Evolutionary conservation across 2,113 vertebrate genomes (phyloP), one percentile per base, ranked within the genome.

Genomic region (Cavia porcellus): DNA sequence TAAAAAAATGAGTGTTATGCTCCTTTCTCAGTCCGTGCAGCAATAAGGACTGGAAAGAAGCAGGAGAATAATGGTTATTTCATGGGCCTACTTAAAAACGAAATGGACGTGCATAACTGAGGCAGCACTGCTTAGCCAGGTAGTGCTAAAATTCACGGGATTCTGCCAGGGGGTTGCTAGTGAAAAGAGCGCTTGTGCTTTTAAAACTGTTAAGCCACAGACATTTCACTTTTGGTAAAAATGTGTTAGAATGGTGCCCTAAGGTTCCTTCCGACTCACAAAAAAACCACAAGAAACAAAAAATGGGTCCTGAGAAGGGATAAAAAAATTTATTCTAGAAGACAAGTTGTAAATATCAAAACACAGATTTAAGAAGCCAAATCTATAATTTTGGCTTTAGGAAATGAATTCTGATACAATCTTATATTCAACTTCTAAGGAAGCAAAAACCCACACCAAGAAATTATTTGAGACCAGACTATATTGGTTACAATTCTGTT

Each of bases 381-480:
- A 88, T 0, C 2, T 64, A 62, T 24, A 22, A 83, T 87, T 91
- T 77, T n/a, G 10, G 25, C 47, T 84, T 84, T 70, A 87, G 47
- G 7, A 83, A 94, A 75, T 70, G 24, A 84, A 89, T 10, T 61
- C 22, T 52, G 81, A 86, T 59, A 89, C 4, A 87, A 59, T 55
- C 85, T 45, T 74, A 14, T 82, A 90, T 45, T 66, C 62, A 66
- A 66, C 77, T 77, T 52, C 19, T 25, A 93, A 75, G 80, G 10
- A 89, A 89, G 42, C 59, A 89, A 70, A 89, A 96, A 89, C 59
- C 1, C 45, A 70, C 6, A 85, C 28, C 52, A 83, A 95, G 47
- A 75, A 81, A 72, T 91, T 59, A 59, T 59, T 59, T 59, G 7
- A 59, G 20, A 77, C 25, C 25, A 75, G 28, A 17, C 12, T 80